Conservation (phyloP, 2,113 vertebrate species). For the Fregata magnificens region DNA sequence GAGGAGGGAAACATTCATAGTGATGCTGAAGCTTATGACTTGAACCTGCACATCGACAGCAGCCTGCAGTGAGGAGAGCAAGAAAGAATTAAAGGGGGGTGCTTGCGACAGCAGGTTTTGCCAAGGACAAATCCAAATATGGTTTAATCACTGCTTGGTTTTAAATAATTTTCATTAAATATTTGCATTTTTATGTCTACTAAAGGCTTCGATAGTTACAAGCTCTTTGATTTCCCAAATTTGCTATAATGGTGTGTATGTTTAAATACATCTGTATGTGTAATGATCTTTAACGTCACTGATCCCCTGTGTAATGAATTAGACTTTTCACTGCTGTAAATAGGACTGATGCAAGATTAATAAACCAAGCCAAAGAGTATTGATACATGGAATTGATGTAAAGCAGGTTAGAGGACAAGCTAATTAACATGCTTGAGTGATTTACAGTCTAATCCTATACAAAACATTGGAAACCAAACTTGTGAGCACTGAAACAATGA, state of each 20-base stretch:
- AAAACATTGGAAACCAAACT: slow-evolving; percentile 58
- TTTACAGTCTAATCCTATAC: slow-evolving; percentile 64
- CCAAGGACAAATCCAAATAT: slow-evolving; percentile 42
- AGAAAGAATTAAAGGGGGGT: slow-evolving; percentile 11
- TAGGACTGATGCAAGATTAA: slow-evolving; percentile 69
- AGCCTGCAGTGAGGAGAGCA: neutral
- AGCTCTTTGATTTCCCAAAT: slow-evolving; percentile 14
- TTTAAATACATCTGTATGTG: slow-evolving; percentile 62
- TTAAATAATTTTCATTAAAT: neutral
- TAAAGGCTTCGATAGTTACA: neutral
- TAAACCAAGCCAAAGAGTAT: slow-evolving; percentile 58
- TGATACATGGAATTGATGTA: slow-evolving; percentile 65
- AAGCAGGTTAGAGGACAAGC: slow-evolving; percentile 68
- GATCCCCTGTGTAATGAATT: slow-evolving; percentile 64
- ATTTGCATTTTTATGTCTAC: slow-evolving; percentile 20
- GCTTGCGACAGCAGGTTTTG: neutral
- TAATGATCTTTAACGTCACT: slow-evolving; percentile 28
- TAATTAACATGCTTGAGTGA: slow-evolving; percentile 67
- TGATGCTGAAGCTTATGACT: neutral
- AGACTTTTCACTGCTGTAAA: slow-evolving; percentile 42
- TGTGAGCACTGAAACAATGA: slow-evolving; percentile 22
- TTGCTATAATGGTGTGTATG: neutral
- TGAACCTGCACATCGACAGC: neutral
- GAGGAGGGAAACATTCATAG: neutral
- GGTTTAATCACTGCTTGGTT: slow-evolving; percentile 3